Evolutionary conservation across 2,113 vertebrate species (phyloP).

Genomic region (Heterochromis multidens): DNA sequence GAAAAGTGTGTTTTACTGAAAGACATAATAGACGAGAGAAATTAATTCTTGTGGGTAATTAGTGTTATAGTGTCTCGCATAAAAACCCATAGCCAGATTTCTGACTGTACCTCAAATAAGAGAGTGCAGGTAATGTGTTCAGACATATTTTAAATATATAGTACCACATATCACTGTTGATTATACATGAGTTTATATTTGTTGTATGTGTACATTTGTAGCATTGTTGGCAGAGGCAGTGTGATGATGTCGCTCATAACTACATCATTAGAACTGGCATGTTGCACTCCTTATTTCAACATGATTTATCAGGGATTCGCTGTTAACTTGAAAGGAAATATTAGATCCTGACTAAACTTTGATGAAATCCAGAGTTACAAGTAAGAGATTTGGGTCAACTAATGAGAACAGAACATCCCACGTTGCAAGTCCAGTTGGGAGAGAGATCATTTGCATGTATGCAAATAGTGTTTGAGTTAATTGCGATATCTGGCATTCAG

Average conservation of each 20-base stretch:
- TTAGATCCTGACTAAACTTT: conserved; percentile 81
- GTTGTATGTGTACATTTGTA: conserved; percentile 8
- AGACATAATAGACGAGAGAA: not conserved
- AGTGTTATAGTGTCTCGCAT: not conserved
- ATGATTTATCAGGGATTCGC: conserved; percentile 71
- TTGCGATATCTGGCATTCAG: conserved; percentile 67
- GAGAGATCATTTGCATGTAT: conserved; percentile 75
- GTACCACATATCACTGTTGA: not conserved
- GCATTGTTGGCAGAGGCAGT: conserved; percentile 33
- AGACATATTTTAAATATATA: not conserved
- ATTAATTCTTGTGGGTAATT: not conserved
- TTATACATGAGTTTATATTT: not conserved
- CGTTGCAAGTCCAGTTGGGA: conserved; percentile 74
- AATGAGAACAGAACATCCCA: conserved; percentile 79
- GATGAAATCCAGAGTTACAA: conserved; percentile 78
- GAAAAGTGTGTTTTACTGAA: not conserved
- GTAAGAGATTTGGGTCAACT: conserved; percentile 78
- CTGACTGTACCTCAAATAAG: not conserved
- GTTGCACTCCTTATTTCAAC: conserved; percentile 71
- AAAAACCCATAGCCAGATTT: not conserved
- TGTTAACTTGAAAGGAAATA: conserved; percentile 82
- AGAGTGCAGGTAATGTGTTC: not conserved
- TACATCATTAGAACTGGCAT: conserved; percentile 71
- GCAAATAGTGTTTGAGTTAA: conserved; percentile 71
- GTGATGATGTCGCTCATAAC: conserved; percentile 50